phyloP scores from a whole-genome alignment of 2,113 vertebrate genomes.

The Hemicordylus capensis region DNA sequence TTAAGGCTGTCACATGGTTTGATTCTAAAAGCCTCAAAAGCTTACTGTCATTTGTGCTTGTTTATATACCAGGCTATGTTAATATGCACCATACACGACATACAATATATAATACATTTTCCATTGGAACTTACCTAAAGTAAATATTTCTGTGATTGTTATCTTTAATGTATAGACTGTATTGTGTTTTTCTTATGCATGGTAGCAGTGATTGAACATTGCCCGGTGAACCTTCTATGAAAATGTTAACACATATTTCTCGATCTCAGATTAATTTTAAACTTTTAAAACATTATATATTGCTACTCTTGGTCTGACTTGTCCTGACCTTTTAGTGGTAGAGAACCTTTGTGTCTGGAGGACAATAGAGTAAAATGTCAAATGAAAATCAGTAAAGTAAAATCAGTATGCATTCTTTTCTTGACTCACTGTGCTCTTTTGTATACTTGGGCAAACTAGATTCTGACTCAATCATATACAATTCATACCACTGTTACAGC shows the following conservation, averaged over 20 bases:
- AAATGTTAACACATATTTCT: conserved; percentile 20
- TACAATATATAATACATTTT: not conserved
- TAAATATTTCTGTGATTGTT: not conserved
- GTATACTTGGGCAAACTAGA: conserved; percentile 38
- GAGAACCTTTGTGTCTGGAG: conserved; percentile 57
- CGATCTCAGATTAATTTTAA: conserved; percentile 43
- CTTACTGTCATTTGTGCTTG: too few relatives aligned
- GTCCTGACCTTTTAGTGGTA: conserved; percentile 65
- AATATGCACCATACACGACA: not conserved
- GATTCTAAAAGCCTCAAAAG: too few relatives aligned
- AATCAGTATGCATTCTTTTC: conserved; percentile 56
- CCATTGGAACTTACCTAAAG: not conserved
- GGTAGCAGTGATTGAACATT: not conserved
- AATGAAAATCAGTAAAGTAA: conserved; percentile 56
- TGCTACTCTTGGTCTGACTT: conserved; percentile 52
- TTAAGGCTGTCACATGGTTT: too few relatives aligned
- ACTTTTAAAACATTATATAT: conserved; percentile 52
- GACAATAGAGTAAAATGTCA: conserved; percentile 39
- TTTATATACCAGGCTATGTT: not conserved
- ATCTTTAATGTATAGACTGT: not conserved
- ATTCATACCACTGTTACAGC: conserved; percentile 55
- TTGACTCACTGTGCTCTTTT: conserved; percentile 66
- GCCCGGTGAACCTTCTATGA: not conserved
- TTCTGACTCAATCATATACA: conserved; percentile 49
- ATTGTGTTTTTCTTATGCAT: not conserved